Evolutionary conservation across 2,113 vertebrate species (phyloP).

Genomic region (Diphyllodes magnificus): DNA sequence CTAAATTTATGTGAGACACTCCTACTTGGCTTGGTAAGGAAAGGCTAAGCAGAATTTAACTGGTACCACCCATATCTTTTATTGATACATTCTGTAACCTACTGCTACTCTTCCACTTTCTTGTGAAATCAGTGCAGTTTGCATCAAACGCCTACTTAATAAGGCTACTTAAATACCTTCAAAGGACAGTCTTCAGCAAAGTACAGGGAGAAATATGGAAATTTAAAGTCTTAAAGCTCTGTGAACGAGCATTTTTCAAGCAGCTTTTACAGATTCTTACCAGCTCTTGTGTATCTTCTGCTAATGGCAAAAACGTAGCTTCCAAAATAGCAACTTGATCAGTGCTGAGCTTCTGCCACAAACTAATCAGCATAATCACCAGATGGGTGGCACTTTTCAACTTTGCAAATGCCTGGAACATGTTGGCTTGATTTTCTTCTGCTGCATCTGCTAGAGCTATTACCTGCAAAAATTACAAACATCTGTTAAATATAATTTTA

Average conservation of each 20-base stretch:
- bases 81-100: background rate
- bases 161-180: background rate
- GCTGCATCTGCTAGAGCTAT: constrained; percentile 88
- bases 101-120: background rate
- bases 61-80: background rate
- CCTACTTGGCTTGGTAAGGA: background rate
- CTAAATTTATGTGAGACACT: background rate
- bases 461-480: constrained; percentile 77
- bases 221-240: background rate
- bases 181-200: background rate
- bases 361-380: constrained; percentile 82
- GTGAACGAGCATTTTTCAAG: background rate
- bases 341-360: constrained; percentile 85
- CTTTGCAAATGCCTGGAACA: constrained; percentile 82
- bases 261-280: constrained; percentile 65
- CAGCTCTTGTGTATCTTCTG: constrained; percentile 86
- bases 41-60: background rate
- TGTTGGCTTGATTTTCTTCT: constrained; percentile 79
- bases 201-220: background rate
- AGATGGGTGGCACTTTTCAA: constrained; percentile 86
- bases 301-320: constrained; percentile 85
- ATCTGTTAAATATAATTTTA: constrained; percentile 52
- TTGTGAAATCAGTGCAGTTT: background rate
- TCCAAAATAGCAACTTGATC: constrained; percentile 87
- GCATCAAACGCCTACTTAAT: background rate